Base-by-base conservation (phyloP, 1,140 invertebrate genomes). In the Subanguina moxae region DNA sequence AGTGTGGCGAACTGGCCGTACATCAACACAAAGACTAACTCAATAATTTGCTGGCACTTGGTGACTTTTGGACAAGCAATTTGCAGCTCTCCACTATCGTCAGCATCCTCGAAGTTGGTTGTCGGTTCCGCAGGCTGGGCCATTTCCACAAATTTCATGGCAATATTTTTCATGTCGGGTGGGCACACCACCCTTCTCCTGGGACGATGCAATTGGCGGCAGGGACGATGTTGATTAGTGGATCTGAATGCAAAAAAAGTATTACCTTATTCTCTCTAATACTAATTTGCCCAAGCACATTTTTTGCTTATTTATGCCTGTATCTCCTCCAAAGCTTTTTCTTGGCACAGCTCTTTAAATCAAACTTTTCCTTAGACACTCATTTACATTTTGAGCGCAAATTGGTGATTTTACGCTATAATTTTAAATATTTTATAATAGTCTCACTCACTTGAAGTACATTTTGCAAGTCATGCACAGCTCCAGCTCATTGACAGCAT, bases 191-290 rank as follows among this genome's bases (percentile, higher is more conserved):
- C n/a, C 8, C 66, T n/a, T 19, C 52, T 17, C 15, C 30, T 30
- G 7, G 46, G 3, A n/a, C 46, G 27, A n/a, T 71, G 23, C 11
- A 42, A 13, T n/a, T 64, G 42, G 30, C 45, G 28, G 25, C 71
- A 73, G 27, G 48, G 21, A 11, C 71, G 57, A 30, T 73, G 70
- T 42, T 72, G 67, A 64, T 74, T 74, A 1, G 30, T 71, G 11
- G 21, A 15, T 32, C 68, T 70, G 5, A 70, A 69, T 17, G n/a
- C n/a, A n/a, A n/a, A n/a, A n/a, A n/a, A 15, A 17, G 3, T n/a
- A 1, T 28, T 23, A 5, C 0, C 23, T 19, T 17, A 65, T n/a
- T n/a, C n/a, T 25, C 9, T 65, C 17, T 64, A 21, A 57, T 25
- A 17, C 27, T 43, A 42, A 57, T n/a, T n/a, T n/a, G n/a, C n/a